phyloP scores from a whole-genome alignment of 2,797 vertebrate genomes.

The Ptychadena robeensis region DNA sequence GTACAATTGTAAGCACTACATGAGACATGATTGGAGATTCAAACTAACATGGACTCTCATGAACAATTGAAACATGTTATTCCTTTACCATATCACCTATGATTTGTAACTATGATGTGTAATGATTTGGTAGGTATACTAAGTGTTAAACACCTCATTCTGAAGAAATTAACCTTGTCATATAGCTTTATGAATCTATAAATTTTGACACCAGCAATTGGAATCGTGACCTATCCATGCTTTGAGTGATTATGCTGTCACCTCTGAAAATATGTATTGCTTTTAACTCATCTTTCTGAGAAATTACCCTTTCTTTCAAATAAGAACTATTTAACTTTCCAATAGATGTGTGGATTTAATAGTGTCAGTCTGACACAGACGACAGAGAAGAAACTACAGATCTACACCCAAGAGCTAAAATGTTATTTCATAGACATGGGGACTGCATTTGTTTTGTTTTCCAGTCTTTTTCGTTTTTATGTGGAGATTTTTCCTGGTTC shows the following conservation, averaged over 20 bases:
- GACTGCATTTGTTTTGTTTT: too few relatives aligned
- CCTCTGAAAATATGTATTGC: constrained; percentile 1
- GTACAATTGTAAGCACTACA: neutral
- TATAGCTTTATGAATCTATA: constrained; percentile 51
- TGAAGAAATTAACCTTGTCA: constrained; percentile 50
- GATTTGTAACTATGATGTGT: constrained; percentile 15
- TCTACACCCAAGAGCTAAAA: too few relatives aligned
- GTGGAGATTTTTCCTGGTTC: too few relatives aligned
- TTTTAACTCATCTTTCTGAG: constrained; percentile 25
- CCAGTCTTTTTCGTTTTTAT: too few relatives aligned
- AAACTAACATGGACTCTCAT: neutral
- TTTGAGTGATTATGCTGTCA: constrained; percentile 39
- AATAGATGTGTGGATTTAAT: neutral
- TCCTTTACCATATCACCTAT: neutral
- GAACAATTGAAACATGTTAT: neutral
- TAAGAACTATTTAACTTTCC: constrained; percentile 10
- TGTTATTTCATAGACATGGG: too few relatives aligned
- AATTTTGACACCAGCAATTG: constrained; percentile 46
- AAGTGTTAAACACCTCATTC: constrained; percentile 38
- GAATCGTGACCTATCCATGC: constrained; percentile 34
- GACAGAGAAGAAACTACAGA: too few relatives aligned
- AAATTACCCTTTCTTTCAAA: constrained; percentile 27
- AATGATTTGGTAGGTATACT: constrained; percentile 7
- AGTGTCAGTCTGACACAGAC: neutral
- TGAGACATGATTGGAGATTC: neutral